Evolutionary conservation across 2,797 vertebrate species (phyloP).

Genomic region (Tokudaia tokunoshimensis): DNA sequence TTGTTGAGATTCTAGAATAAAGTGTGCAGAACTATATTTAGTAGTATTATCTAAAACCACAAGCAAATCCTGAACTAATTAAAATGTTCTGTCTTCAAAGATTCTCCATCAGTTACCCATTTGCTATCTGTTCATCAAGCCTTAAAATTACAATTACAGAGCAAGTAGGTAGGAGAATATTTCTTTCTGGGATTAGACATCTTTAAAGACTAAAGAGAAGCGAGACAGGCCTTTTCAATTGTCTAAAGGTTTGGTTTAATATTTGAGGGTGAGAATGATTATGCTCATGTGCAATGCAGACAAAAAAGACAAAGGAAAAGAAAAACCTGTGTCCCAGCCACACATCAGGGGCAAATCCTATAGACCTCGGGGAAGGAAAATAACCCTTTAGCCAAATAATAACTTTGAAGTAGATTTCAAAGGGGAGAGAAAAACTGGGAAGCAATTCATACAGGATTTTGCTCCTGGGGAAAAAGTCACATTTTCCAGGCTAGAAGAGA

Average conservation of each 20-base stretch:
- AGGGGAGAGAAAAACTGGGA: constrained; percentile 79
- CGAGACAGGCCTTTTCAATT: constrained; percentile 68
- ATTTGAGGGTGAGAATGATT: constrained; percentile 73
- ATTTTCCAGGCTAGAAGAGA: constrained; percentile 77
- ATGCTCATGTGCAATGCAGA: constrained; percentile 72
- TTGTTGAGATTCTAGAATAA: constrained; percentile 29
- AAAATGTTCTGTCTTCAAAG: constrained; percentile 25
- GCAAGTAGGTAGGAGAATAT: constrained; percentile 44
- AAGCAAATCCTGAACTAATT: constrained; percentile 54
- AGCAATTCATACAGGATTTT: constrained; percentile 81
- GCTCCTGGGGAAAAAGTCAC: constrained; percentile 80
- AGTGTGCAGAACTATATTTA: constrained; percentile 2
- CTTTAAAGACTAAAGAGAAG: constrained; percentile 56
- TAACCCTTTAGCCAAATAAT: constrained; percentile 77
- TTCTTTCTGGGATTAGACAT: constrained; percentile 44
- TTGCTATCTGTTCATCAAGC: constrained; percentile 49
- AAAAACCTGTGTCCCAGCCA: constrained; percentile 76
- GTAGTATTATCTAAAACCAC: constrained; percentile 41
- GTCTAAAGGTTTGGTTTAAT: constrained; percentile 71
- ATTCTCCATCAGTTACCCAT: constrained; percentile 49
- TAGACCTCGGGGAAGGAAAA: constrained; percentile 81
- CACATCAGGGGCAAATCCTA: constrained; percentile 79
- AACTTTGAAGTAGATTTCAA: constrained; percentile 84
- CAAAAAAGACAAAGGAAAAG: constrained; percentile 74
- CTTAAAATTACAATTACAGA: constrained; percentile 64